A percentile compares a stretch with the other conserved stretches of the same genome.
Evolutionary conservation across 2,888 invertebrate species (phyloP).

Genomic region (Falcaria lacertinaria): DNA sequence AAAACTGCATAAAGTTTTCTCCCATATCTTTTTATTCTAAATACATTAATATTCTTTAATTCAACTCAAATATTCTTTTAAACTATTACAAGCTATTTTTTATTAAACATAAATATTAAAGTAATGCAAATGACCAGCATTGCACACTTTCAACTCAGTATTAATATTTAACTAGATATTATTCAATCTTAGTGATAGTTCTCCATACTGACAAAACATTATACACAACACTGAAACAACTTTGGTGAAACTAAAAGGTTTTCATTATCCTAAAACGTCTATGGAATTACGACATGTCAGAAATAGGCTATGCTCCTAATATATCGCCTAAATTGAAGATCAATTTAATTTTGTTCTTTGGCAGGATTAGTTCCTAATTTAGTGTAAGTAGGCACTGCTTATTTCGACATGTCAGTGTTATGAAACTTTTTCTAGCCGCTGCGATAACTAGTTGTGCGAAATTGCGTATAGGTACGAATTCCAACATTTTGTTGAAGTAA

Average conservation of each 20-base stretch:
- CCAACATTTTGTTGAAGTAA: no score
- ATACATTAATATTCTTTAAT: conserved; percentile 80
- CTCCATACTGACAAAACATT: conserved; percentile 65
- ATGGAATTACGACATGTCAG: conserved; percentile 27
- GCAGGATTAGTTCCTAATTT: not conserved
- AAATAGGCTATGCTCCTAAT: conserved; percentile 11
- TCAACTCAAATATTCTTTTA: conserved; percentile 78
- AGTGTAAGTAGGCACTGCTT: not conserved
- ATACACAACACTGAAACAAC: conserved; percentile 58
- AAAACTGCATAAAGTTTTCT: conserved; percentile 48
- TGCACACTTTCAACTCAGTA: conserved; percentile 75
- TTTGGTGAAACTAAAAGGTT: conserved; percentile 45
- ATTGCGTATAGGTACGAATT: not conserved
- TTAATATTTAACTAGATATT: conserved; percentile 71
- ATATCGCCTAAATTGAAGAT: conserved; percentile 1
- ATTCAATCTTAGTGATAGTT: conserved; percentile 74
- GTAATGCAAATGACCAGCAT: conserved; percentile 78
- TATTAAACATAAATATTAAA: conserved; percentile 75
- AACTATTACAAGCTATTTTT: conserved; percentile 79
- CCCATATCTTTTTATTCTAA: conserved; percentile 80
- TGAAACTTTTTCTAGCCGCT: not conserved
- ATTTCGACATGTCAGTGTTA: not conserved
- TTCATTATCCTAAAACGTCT: conserved; percentile 33
- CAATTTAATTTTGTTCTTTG: not conserved
- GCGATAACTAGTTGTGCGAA: not conserved